Evolutionary conservation across 2,113 vertebrate species (phyloP).

Genomic region (Neotragus pygmaeus): DNA sequence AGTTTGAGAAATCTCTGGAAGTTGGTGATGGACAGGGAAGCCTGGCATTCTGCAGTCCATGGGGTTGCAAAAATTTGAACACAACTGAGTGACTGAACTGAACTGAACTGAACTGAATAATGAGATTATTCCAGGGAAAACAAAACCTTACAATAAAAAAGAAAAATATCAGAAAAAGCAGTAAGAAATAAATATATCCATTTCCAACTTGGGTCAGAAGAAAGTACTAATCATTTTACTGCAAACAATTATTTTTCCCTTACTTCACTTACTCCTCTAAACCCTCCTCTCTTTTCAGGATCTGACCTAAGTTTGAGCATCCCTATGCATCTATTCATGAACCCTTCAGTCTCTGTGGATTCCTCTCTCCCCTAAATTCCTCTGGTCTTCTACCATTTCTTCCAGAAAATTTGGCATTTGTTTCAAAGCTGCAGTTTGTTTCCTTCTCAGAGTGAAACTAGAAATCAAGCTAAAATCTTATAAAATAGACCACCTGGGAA

Average conservation of each 20-base stretch:
- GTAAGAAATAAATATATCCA: neutral
- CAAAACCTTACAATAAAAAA: neutral
- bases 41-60: neutral
- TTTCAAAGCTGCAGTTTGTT: neutral
- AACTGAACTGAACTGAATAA: neutral
- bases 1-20: neutral
- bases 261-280: neutral
- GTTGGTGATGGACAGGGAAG: neutral
- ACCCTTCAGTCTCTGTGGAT: neutral
- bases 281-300: neutral
- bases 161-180: neutral
- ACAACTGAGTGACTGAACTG: neutral
- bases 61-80: neutral
- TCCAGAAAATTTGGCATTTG: neutral
- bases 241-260: neutral
- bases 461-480: neutral
- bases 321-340: neutral
- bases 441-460: neutral
- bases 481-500: neutral
- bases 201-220: neutral
- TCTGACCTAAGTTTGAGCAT: neutral
- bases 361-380: neutral
- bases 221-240: neutral
- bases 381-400: neutral
- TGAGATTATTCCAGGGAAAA: neutral